Percentiles rank a stretch among this genome's conserved stretches.
Conservation (phyloP, 2,888 invertebrate genomes). For the Deroplatys truncata region DNA sequence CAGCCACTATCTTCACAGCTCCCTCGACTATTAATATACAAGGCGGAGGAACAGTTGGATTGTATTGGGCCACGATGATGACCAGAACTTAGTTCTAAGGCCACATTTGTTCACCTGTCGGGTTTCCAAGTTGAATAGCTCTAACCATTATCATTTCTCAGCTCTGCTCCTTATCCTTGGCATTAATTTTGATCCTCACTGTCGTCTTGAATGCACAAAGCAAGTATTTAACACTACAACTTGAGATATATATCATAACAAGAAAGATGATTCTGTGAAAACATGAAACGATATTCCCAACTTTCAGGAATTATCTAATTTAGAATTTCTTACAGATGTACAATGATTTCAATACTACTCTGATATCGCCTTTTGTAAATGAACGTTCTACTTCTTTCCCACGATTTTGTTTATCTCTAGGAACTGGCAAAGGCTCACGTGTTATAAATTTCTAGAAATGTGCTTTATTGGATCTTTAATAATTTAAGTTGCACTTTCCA, state of each 20-base stretch:
- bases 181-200: neutral
- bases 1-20: neutral
- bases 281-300: too few relatives aligned
- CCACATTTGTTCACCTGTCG: neutral
- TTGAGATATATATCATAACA: neutral
- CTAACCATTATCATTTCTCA: neutral
- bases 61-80: neutral
- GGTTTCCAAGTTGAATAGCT: neutral
- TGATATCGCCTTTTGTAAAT: too few relatives aligned
- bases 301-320: too few relatives aligned
- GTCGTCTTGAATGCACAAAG: neutral
- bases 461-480: too few relatives aligned
- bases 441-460: too few relatives aligned
- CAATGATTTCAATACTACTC: too few relatives aligned
- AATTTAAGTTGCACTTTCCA: too few relatives aligned
- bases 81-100: neutral
- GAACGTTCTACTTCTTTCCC: too few relatives aligned
- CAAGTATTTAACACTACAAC: neutral
- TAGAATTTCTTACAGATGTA: too few relatives aligned
- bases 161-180: neutral
- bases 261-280: neutral
- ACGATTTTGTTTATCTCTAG: too few relatives aligned
- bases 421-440: too few relatives aligned
- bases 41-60: constrained; percentile 4
- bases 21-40: neutral